Base-by-base conservation (phyloP, 2,113 vertebrate genomes). In the Anser brachyrhynchus region DNA sequence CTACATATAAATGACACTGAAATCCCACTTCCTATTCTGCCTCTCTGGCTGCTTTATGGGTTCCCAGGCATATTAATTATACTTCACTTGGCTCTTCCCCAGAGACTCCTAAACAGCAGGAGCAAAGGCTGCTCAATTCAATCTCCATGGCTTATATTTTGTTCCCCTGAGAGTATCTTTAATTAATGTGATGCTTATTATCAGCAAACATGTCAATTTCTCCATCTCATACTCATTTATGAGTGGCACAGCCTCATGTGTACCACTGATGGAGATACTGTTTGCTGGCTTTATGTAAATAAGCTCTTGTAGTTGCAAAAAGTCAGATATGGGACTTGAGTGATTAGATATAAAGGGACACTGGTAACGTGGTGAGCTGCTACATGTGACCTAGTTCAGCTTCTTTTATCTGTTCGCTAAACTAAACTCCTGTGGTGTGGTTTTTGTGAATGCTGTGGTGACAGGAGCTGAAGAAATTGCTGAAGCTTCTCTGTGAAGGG, bases 61-160 rank as follows among this genome's bases (percentile, higher is more conserved):
- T 94, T 93, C 91, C 64, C 75, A 93, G 86, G 65, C 37, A 78
- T 64, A 74, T 89, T 92, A 79, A 88, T 91, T 82, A 87, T 92
- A 73, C 10, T 90, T 70, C 25, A 71, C 80, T 89, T 86, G 69
- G 46, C 69, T 92, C 73, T 87, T 17, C 17, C 13, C 59, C n/a
- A 88, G 89, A 58, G n/a, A 64, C 33, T 93, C 43, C 69, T 79
- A 26, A 83, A 37, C 55, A 83, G n/a, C 25, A 74, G 46, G 20
- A 55, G 26, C 46, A 80, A 55, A 88, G 76, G 21, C 65, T 93
- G 72, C 33, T 64, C 35, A 44, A 26, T 76, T 94, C 41, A 62
- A 21, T 55, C 75, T 7, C 39, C 1, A 0, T 13, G 28, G 71
- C 64, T 70, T 88, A 6, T 66, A 61, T 76, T 92, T 90, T 86